Evolutionary conservation across 2,797 vertebrate species (phyloP).

Genomic region (Smutsia gigantea): DNA sequence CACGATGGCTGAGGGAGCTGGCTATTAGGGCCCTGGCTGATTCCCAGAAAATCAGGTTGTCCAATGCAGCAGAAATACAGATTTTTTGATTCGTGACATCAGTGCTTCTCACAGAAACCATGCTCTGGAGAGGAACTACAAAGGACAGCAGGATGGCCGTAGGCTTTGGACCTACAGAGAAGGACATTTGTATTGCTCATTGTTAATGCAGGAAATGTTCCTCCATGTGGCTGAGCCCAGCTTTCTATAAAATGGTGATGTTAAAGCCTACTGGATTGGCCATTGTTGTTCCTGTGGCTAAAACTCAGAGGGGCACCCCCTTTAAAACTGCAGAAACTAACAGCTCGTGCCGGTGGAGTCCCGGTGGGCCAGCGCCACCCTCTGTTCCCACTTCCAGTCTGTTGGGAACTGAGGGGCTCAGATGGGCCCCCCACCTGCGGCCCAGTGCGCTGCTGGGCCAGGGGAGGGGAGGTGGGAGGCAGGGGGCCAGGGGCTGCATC

Average conservation of each 20-base stretch:
- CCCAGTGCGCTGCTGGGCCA: fast-evolving
- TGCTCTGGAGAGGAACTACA: neutral
- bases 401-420: fast-evolving
- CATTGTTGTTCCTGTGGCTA: neutral
- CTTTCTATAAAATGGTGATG: neutral
- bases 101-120: neutral
- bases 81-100: neutral
- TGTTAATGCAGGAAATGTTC: neutral
- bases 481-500: neutral
- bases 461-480: neutral
- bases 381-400: neutral
- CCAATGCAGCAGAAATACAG: neutral
- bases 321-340: neutral
- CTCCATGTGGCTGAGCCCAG: neutral
- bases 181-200: neutral
- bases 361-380: neutral
- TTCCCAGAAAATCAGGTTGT: neutral
- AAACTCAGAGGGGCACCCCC: neutral
- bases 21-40: neutral
- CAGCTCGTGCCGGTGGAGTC: neutral
- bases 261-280: neutral
- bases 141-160: neutral
- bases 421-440: neutral
- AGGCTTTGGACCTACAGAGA: neutral
- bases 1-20: neutral